A percentile compares a stretch with the other conserved stretches of the same genome.
phyloP scores from a whole-genome alignment of 2,113 vertebrate genomes.

The Hassar affinis region DNA sequence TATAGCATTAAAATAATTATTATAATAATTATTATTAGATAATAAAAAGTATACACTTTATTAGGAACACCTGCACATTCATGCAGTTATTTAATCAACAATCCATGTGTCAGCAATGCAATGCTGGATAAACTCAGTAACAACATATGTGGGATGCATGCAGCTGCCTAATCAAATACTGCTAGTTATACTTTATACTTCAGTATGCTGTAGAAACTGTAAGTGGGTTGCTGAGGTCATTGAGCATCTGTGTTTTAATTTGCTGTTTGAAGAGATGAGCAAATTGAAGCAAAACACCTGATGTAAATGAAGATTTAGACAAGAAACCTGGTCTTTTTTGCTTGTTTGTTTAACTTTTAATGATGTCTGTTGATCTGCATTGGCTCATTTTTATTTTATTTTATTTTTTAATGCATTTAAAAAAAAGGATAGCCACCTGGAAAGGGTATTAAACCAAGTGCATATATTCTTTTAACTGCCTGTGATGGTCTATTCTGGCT shows the following conservation, averaged over 20 bases:
- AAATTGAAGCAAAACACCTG: not conserved
- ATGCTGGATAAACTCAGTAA: conserved; percentile 13
- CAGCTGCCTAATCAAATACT: not conserved
- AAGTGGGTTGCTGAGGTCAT: not conserved
- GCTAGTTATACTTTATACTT: conserved; percentile 9
- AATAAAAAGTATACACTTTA: not conserved
- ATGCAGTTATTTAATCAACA: not conserved
- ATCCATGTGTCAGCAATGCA: not conserved
- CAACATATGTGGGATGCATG: conserved; percentile 14
- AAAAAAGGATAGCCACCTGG: not conserved
- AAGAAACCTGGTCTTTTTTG: not conserved
- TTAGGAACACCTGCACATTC: not conserved
- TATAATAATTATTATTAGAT: too few relatives aligned
- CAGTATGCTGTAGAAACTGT: not conserved
- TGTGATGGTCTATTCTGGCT: conserved; percentile 8
- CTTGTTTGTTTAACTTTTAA: not conserved
- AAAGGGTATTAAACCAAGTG: not conserved
- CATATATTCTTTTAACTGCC: not conserved
- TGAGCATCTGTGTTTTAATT: not conserved
- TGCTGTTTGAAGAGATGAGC: not conserved
- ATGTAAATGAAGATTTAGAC: not conserved
- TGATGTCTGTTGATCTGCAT: not conserved
- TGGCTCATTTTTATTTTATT: not conserved
- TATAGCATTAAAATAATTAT: not conserved
- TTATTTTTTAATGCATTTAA: not conserved